Evolutionary conservation across 2,113 vertebrate species (phyloP), one percentile per base, ranked within the genome.

Genomic region (Hemichromis elongatus): DNA sequence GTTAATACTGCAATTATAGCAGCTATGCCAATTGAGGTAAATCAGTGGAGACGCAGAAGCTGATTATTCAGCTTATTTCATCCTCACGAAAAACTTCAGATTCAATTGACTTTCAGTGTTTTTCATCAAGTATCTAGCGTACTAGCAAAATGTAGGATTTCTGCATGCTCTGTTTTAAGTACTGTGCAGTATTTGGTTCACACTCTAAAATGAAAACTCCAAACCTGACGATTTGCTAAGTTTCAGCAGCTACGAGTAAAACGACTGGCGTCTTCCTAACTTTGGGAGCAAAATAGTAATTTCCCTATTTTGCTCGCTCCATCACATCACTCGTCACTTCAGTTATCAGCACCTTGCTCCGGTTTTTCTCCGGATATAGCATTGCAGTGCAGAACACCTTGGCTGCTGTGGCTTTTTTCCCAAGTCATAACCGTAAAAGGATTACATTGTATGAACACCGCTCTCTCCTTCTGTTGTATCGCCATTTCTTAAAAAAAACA

Each of bases 1-100:
- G 90, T 88, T 89, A 85, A 80, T 50, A 89, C 68, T 86, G 88
- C 91, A 86, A 90, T 81, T 77, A 79, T 53, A 86, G 59, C 77
- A 53, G 24, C 66, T 81, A 77, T 78, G 70, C 40, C 82, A 85
- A 35, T 84, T 81, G 35, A 88, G 61, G 83, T 84, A 84, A 87
- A 83, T 85, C 70, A 93, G 42, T 63, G 2, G 28, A 73, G 82
- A 90, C 42, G 56, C 30, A 26, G 2, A 52, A 80, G 61, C 40
- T 86, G 52, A 87, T 83, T 80, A 79, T 81, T 89, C 77, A 33
- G 40, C 77, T 77, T n/a, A 54, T 85, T 89, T 73, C 24, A 55
- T 54, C 35, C 56, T 14, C 21, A 79, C 40, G 55, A 53, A 79
- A 81, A 87, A 50, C 21, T 13, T 45, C 2, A 40, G 37, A 40